Base-by-base conservation (phyloP, 2,888 invertebrate species). In the Melanostoma mellinum region DNA sequence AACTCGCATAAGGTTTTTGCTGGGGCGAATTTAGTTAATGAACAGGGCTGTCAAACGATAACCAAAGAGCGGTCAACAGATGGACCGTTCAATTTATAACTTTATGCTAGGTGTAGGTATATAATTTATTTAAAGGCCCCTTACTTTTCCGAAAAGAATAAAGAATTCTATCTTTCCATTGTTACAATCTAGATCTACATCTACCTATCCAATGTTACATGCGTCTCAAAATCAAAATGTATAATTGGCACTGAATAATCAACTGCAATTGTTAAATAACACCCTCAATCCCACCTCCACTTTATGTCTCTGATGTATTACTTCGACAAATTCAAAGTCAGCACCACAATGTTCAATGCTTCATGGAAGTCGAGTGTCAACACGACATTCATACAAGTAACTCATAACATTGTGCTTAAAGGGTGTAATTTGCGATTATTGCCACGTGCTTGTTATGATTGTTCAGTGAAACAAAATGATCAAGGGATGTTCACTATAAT, bases 381-480 rank as follows among this genome's bases (percentile, higher is more conserved):
- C 65, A 55, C 20, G 40, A 20, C 20, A 20, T 20, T 20, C 20
- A 20, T 20, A 20, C 30, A n/a, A 56, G 38, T 56, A 30, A 58
- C 9, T 63, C 46, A 9, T 40, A 20, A 20, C 20, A 55, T 36
- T 30, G 4, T 48, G 42, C 36, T n/a, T 10, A 42, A 40, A 76
- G 80, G 53, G 80, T 81, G 65, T 76, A 81, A 81, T 81, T 81
- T 81, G 10, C 80, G 71, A 81, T 81, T 81, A 76, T 9, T 46
- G 80, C 65, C 80, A 81, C 80, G 80, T 76, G 80, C 32, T 67
- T 67, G 38, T 71, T 72, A 55, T 72, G 58, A 67, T 67, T 81
- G 67, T 20, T 81, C 65, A 75, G 42, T 63, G 65, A 67, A 42
- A 61, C 42, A 32, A 8, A 53, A 71, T 67, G 60, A 60, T 69